Evolutionary conservation across 2,113 vertebrate genomes (phyloP).

Genomic region (Pantherophis guttatus): DNA sequence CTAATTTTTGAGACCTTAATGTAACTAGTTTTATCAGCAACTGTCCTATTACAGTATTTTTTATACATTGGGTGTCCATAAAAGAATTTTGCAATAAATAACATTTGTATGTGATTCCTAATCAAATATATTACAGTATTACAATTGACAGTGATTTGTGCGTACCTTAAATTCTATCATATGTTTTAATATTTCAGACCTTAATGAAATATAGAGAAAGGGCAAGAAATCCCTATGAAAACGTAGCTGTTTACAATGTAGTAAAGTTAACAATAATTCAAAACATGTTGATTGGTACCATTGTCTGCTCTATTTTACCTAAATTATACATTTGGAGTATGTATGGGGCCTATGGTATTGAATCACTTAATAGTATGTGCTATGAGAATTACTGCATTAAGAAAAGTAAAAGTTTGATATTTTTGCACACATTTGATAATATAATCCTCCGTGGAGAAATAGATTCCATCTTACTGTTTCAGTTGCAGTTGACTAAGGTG

Average conservation of each 20-base stretch:
- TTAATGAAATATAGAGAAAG: not conserved
- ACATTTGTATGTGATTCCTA: not conserved
- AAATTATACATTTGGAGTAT: not conserved
- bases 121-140: not conserved
- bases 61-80: not conserved
- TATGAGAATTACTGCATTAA: not conserved
- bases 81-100: not conserved
- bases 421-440: not conserved
- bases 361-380: not conserved
- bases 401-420: not conserved
- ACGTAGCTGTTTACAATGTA: not conserved
- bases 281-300: not conserved
- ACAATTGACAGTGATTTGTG: not conserved
- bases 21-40: not conserved
- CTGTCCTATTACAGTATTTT: not conserved
- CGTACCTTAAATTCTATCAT: not conserved
- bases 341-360: not conserved
- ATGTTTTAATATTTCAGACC: not conserved
- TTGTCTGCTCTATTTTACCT: not conserved
- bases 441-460: not conserved
- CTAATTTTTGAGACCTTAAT: not conserved
- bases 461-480: not conserved
- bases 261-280: not conserved
- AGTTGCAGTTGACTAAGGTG: not conserved
- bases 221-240: not conserved